Base-by-base conservation (phyloP, 2,888 invertebrate genomes). In the Mimumesa dahlbomi region DNA sequence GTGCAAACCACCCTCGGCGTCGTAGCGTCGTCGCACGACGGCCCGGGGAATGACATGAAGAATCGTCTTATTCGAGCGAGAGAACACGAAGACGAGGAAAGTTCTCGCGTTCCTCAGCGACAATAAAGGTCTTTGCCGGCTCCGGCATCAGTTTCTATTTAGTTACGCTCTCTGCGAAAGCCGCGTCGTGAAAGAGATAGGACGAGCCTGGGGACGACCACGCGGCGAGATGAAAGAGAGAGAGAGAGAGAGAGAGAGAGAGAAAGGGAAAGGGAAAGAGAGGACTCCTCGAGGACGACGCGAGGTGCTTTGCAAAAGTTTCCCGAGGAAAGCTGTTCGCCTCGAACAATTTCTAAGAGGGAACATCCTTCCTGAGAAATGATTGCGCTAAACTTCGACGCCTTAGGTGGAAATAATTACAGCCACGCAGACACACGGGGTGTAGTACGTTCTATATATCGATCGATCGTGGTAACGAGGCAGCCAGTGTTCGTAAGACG, bases 121-220 rank as follows among this genome's bases (percentile, higher is more conserved):
- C 84, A 79, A 84, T 82, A 84, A 82, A 82, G 82, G 81, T 82
- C 75, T 75, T 75, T 75, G 78, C 75, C 69, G 73, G 72, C 77
- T 75, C 81, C 65, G 73, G 82, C 83, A 84, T 85, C 84, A 82
- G 84, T 84, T 84, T 84, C 84, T 84, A 83, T 84, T 84, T 84
- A 85, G 85, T 82, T 84, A 83, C 82, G 78, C 80, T 80, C 76
- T 75, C 75, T 79, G 71, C 73, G 75, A 81, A n/a, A 72, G 70
- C 73, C 68, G 76, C 75, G 73, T 71, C 79, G 74, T n/a, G n/a
- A n/a, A n/a, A n/a, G n/a, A 49, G 68, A 69, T 76, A 76, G 73
- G 75, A 77, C 73, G 67, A 75, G 73, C 74, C 68, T 62, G 54
- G 53, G 45, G 43, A 43, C 4, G 46, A 19, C 52, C 68, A 36